Percentiles rank a stretch among this genome's conserved stretches.
phyloP scores from a whole-genome alignment of 1,140 invertebrate genomes.

The Procambarus virginalis region DNA sequence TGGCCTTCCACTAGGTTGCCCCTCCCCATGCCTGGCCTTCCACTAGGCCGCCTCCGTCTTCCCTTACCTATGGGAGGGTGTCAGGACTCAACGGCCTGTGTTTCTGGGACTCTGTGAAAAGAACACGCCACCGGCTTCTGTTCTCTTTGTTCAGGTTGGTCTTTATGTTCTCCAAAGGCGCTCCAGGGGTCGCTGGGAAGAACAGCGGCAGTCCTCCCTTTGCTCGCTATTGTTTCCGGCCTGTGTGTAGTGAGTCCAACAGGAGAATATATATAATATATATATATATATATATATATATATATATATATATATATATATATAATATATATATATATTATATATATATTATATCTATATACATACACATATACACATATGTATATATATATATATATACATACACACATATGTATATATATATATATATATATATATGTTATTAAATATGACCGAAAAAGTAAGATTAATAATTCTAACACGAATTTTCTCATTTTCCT shows the following conservation, averaged over 20 bases:
- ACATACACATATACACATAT: too few species aligned
- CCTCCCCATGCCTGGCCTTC: not conserved
- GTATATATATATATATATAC: not conserved
- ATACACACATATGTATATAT: too few species aligned
- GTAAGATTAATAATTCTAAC: too few species aligned
- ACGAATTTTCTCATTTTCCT: too few species aligned
- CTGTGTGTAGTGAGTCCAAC: not conserved
- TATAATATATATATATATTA: slow-evolving; percentile 34
- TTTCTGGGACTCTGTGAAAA: not conserved
- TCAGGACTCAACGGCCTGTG: too few species aligned
- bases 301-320: slow-evolving; percentile 30
- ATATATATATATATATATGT: too few species aligned
- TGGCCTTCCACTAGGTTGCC: not conserved
- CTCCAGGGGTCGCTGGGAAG: not conserved
- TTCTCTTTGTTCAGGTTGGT: not conserved
- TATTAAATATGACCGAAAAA: too few species aligned
- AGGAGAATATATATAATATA: not conserved
- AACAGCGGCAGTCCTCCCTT: not conserved
- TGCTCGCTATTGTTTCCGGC: not conserved
- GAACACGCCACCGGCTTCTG: not conserved
- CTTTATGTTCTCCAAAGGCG: not conserved
- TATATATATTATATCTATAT: too few species aligned
- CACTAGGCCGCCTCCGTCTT: too few species aligned
- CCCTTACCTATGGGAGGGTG: not conserved
- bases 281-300: slow-evolving; percentile 6